These are phyloP conservation scores for Patella pellucida DNA, from an alignment of 2,888 invertebrate species.

Conservation along the genomic window DNA sequence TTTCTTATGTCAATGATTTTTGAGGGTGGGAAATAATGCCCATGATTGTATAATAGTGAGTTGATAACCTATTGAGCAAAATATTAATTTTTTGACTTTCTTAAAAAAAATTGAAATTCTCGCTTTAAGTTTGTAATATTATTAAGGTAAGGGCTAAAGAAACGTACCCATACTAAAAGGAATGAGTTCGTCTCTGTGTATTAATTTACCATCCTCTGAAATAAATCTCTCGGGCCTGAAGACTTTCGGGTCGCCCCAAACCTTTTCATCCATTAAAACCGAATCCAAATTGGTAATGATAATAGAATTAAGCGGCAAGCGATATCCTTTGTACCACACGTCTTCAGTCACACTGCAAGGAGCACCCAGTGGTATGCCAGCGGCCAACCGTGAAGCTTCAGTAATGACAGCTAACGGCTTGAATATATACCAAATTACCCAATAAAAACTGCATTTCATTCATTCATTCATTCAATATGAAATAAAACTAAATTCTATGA, in stretches of 20 bases:
- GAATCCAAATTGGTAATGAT: constrained; percentile 1
- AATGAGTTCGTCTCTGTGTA: not conserved
- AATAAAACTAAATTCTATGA: too few species aligned
- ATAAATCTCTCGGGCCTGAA: not conserved
- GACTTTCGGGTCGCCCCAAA: not conserved
- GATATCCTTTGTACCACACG: not conserved
- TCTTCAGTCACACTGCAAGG: not conserved
- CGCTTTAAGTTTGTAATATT: too few species aligned
- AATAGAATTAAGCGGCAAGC: not conserved
- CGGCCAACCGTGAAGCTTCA: not conserved
- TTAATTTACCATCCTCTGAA: constrained; percentile 2
- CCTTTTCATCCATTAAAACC: not conserved
- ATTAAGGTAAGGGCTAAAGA: too few species aligned
- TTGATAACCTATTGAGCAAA: too few species aligned
- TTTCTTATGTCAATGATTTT: too few species aligned
- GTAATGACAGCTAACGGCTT: not conserved
- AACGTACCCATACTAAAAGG: not conserved
- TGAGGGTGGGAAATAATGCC: too few species aligned
- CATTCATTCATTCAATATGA: too few species aligned
- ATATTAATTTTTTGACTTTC: too few species aligned
- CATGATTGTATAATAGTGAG: too few species aligned
- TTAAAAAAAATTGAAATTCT: too few species aligned
- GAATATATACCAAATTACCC: not conserved
- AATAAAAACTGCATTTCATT: too few species aligned
- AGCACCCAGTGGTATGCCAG: not conserved